Conservation (phyloP, 2,113 vertebrate species). For the Clarias macrocephalus region DNA sequence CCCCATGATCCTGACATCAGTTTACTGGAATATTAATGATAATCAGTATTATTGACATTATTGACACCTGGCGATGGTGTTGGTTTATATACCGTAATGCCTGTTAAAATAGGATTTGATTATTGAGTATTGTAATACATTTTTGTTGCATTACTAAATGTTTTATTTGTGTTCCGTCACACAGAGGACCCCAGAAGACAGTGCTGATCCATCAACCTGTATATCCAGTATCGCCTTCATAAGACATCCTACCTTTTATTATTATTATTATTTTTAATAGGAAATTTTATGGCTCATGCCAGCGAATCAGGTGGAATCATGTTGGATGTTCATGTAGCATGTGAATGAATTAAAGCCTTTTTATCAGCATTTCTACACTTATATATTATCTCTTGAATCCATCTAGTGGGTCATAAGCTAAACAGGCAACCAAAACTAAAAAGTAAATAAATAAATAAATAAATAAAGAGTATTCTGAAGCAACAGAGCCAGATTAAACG, state of each 20-base stretch:
- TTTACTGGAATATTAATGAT: too few relatives aligned
- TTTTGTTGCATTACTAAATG: not conserved
- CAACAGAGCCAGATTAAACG: not conserved
- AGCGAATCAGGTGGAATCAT: not conserved
- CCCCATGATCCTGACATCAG: too few relatives aligned
- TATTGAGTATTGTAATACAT: not conserved
- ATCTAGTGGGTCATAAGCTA: not conserved
- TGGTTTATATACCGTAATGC: too few relatives aligned
- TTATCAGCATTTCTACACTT: not conserved
- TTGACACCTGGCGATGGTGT: too few relatives aligned
- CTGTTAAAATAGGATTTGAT: too few relatives aligned
- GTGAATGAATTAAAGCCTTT: not conserved
- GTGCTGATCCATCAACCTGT: not conserved
- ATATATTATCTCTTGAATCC: not conserved
- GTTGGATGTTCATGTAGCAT: not conserved
- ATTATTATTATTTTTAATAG: not conserved
- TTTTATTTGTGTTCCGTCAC: not conserved
- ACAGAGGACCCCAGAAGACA: not conserved
- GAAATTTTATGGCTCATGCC: not conserved
- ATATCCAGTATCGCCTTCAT: not conserved
- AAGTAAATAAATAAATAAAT: too few relatives aligned
- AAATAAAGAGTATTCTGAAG: too few relatives aligned
- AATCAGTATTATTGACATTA: too few relatives aligned
- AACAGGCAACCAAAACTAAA: not conserved
- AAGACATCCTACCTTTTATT: not conserved